Percentiles rank a stretch among this genome's conserved stretches.
Evolutionary conservation across 2,797 vertebrate species (phyloP).

Genomic region (Rhabdomys pumilio): DNA sequence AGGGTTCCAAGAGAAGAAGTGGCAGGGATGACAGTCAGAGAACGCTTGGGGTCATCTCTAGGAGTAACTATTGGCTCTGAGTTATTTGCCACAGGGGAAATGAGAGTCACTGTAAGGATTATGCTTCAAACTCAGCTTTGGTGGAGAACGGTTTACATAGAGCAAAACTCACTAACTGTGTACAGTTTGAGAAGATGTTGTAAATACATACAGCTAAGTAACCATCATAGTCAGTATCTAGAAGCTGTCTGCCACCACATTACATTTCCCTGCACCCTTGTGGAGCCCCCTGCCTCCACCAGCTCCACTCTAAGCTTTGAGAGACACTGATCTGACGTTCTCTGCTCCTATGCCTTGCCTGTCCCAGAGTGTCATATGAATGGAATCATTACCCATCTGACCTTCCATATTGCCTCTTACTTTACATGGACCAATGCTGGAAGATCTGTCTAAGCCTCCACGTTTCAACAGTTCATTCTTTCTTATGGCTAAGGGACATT

Average conservation of each 20-base stretch:
- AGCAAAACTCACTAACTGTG: not conserved
- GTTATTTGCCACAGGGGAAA: not conserved
- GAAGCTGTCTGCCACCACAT: not conserved
- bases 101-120: not conserved
- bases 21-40: not conserved
- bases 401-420: not conserved
- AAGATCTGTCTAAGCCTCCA: not conserved
- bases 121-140: not conserved
- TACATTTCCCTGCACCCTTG: not conserved
- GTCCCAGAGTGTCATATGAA: not conserved
- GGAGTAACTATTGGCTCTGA: not conserved
- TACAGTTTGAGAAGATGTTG: not conserved
- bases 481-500: not conserved
- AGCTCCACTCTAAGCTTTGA: not conserved
- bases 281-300: not conserved
- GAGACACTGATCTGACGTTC: not conserved
- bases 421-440: not conserved
- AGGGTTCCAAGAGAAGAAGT: not conserved
- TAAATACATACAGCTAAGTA: not conserved
- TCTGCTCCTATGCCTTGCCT: not conserved
- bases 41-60: not conserved
- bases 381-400: not conserved
- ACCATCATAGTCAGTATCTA: not conserved
- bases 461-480: not conserved
- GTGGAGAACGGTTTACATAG: not conserved